Conservation (phyloP, 2,888 invertebrate species). For the Agonopterix heracliana region DNA sequence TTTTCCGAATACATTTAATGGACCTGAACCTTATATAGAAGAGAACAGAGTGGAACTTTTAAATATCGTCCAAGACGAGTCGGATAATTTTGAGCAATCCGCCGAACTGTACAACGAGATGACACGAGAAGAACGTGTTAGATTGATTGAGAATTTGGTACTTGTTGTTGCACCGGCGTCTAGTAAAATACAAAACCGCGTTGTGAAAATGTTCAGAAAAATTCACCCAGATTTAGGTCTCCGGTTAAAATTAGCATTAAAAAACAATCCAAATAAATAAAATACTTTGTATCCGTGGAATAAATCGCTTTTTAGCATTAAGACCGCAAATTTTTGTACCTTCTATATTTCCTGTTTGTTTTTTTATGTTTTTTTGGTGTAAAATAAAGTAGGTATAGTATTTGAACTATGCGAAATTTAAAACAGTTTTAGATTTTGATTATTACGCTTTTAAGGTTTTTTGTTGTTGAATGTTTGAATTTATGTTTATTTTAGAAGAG, state of each 20-base stretch:
- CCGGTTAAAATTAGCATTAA: conserved; percentile 75
- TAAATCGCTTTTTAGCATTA: too few relatives aligned
- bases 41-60: conserved; percentile 58
- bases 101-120: conserved; percentile 86
- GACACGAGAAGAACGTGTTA: conserved; percentile 81
- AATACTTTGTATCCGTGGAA: too few relatives aligned
- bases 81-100: conserved; percentile 91
- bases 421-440: too few relatives aligned
- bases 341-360: too few relatives aligned
- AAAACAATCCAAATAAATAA: too few relatives aligned
- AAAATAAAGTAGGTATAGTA: too few relatives aligned
- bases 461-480: too few relatives aligned
- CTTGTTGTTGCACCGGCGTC: conserved; percentile 83
- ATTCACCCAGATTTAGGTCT: conserved; percentile 84
- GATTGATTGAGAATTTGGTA: conserved; percentile 88
- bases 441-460: too few relatives aligned
- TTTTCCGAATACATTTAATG: conserved; percentile 94
- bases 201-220: conserved; percentile 83
- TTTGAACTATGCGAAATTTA: too few relatives aligned
- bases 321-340: too few relatives aligned
- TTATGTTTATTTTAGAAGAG: too few relatives aligned
- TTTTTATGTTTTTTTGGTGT: too few relatives aligned
- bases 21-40: conserved; percentile 81
- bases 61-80: conserved; percentile 65
- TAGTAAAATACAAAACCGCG: conserved; percentile 86